Percentiles rank a stretch among this genome's conserved stretches.
Evolutionary conservation across 1,140 invertebrate species (phyloP).

Genomic region (Druon quercuslanigerum): DNA sequence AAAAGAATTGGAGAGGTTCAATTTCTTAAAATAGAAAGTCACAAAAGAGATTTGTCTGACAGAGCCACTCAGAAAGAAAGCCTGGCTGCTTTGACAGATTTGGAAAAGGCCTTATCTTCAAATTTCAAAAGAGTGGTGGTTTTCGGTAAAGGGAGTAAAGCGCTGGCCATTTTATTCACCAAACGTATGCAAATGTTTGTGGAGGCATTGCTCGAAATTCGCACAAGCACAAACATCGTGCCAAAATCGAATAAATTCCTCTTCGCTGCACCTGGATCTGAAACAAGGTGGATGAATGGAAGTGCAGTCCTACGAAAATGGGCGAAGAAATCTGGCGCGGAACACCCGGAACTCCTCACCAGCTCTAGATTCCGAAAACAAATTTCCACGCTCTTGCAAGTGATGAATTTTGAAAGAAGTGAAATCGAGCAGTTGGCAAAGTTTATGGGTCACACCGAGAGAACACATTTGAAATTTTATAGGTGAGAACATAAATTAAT

Average conservation of each 20-base stretch:
- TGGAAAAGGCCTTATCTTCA: not conserved
- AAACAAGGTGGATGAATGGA: not conserved
- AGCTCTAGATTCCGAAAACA: no score
- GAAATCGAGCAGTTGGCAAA: no score
- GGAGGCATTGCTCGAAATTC: not conserved
- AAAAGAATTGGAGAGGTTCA: no score
- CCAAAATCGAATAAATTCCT: not conserved
- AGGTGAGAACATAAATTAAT: no score
- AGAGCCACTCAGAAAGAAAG: not conserved
- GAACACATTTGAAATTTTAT: no score
- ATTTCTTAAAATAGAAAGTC: no score
- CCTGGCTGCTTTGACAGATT: not conserved
- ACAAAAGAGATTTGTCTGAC: no score
- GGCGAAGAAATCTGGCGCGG: not conserved
- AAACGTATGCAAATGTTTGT: not conserved
- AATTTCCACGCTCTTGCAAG: no score
- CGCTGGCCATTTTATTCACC: not conserved
- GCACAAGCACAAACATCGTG: not conserved
- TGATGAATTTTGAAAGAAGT: no score
- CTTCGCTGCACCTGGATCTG: not conserved
- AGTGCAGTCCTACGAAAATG: not conserved
- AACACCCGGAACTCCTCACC: not conserved
- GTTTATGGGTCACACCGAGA: no score
- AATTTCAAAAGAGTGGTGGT: no score
- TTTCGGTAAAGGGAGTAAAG: no score